Evolutionary conservation across 2,797 vertebrate genomes (phyloP).

Genomic region (Triplophysa yarkandensis): DNA sequence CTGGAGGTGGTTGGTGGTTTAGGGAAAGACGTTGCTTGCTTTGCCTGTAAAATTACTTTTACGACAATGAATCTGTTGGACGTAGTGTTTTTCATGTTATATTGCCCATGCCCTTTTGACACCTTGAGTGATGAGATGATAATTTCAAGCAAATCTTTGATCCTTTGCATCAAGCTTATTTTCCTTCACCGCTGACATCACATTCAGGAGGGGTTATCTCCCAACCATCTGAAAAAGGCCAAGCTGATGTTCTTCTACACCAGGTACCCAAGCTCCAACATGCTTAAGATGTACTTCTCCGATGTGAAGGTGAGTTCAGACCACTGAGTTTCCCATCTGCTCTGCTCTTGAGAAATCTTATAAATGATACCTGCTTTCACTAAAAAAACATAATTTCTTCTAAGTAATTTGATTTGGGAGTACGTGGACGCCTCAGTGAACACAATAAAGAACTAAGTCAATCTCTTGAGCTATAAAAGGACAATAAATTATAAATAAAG

Average conservation of each 20-base stretch:
- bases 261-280: conserved; percentile 98
- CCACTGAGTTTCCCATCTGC: not conserved
- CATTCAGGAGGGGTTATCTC: conserved; percentile 98
- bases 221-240: conserved; percentile 99
- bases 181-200: conserved; percentile 79
- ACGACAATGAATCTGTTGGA: conserved; percentile 74
- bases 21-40: conserved; percentile 71
- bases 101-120: conserved; percentile 73
- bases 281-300: conserved; percentile 99
- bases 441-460: too few relatives aligned
- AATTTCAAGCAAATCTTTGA: conserved; percentile 73
- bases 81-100: conserved; percentile 68
- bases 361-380: too few relatives aligned
- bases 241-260: conserved; percentile 99
- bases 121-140: conserved; percentile 73
- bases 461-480: too few relatives aligned
- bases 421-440: too few relatives aligned
- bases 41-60: conserved; percentile 80
- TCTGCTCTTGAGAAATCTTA: too few relatives aligned
- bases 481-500: too few relatives aligned
- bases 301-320: conserved; percentile 92
- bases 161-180: conserved; percentile 33
- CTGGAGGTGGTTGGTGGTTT: conserved; percentile 65
- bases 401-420: too few relatives aligned
- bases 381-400: too few relatives aligned